Percentiles rank a stretch among this genome's conserved stretches.
These are phyloP conservation scores for Rhinolophus sinicus DNA, from an alignment of 2,113 vertebrate species.

Conservation along the genomic window DNA sequence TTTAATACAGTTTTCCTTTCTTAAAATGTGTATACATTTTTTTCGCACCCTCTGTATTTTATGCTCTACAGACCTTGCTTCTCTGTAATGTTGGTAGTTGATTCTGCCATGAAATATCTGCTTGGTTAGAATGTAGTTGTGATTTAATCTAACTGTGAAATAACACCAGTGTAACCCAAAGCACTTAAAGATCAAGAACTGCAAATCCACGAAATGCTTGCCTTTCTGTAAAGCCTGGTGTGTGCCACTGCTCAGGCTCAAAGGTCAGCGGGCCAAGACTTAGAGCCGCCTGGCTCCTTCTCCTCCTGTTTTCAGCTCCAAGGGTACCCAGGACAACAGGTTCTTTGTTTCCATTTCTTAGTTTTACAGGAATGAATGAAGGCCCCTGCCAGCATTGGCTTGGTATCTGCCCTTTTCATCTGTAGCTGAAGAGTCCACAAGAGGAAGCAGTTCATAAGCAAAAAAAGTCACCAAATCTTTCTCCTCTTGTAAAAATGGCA, in stretches of 20 bases:
- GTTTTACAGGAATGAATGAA: constrained; percentile 67
- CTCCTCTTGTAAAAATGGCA: background rate
- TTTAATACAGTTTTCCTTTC: no score
- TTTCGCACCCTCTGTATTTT: background rate
- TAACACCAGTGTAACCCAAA: background rate
- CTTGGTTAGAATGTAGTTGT: background rate
- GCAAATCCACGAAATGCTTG: background rate
- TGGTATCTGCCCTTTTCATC: constrained; percentile 66
- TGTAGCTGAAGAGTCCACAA: background rate
- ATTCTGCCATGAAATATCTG: background rate
- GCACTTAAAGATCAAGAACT: background rate
- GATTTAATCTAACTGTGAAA: background rate
- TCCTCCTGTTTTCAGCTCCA: constrained; percentile 54
- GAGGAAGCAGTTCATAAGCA: constrained; percentile 57
- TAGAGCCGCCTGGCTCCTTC: background rate
- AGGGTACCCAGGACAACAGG: constrained; percentile 64
- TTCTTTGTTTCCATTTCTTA: constrained; percentile 73
- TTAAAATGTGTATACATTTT: no score
- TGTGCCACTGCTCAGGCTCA: background rate
- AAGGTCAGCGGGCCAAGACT: background rate
- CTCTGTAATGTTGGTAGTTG: background rate
- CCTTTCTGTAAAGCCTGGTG: background rate
- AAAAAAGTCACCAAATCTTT: background rate
- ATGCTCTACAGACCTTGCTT: background rate
- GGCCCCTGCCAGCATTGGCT: constrained; percentile 28